A percentile compares a stretch with the other conserved stretches of the same genome.
These are phyloP conservation scores for Nebria salina DNA, from an alignment of 2,888 invertebrate genomes.

Conservation along the genomic window DNA sequence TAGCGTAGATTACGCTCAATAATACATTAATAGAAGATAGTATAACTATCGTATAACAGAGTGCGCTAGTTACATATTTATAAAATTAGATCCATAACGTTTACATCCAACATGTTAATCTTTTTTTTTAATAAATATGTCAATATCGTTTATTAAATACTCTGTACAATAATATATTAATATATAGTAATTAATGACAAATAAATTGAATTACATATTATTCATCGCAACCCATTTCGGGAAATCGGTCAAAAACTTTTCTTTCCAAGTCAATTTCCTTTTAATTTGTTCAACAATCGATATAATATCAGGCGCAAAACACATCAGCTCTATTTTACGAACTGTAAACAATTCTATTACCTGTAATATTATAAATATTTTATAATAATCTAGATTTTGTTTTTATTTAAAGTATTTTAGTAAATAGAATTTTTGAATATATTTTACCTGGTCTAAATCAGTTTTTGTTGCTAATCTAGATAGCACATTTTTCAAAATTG, in stretches of 20 bases:
- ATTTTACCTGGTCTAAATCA: slow-evolving; percentile 59
- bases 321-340: slow-evolving; percentile 56
- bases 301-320: slow-evolving; percentile 56
- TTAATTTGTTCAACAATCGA: slow-evolving; percentile 59
- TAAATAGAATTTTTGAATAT: too few species aligned
- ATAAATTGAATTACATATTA: slow-evolving; percentile 11
- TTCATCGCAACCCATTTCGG: slow-evolving; percentile 30
- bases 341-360: slow-evolving; percentile 58
- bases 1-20: neutral
- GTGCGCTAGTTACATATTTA: neutral
- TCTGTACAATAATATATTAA: neutral
- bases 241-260: slow-evolving; percentile 53
- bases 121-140: neutral
- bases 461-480: slow-evolving; percentile 57
- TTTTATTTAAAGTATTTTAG: neutral
- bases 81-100: neutral
- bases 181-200: neutral
- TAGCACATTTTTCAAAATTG: slow-evolving; percentile 59
- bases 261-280: slow-evolving; percentile 57
- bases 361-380: slow-evolving; percentile 53
- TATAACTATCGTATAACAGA: neutral
- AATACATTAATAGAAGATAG: neutral
- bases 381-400: slow-evolving; percentile 25
- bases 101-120: neutral
- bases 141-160: neutral